Base-by-base conservation (phyloP, 1,140 invertebrate genomes). In the Apolygus lucorum region DNA sequence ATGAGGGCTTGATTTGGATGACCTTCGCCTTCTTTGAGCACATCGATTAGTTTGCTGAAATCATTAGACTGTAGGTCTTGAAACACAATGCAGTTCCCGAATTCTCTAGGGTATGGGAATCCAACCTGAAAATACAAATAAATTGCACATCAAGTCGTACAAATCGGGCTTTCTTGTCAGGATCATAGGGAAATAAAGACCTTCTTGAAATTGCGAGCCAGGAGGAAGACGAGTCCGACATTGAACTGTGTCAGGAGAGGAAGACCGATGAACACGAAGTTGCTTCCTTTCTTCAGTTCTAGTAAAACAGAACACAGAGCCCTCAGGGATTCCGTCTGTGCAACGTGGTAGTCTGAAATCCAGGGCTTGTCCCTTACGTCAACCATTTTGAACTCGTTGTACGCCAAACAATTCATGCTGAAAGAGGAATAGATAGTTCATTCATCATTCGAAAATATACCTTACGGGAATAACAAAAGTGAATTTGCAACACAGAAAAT, bases 191-290 rank as follows among this genome's bases (percentile, higher is more conserved):
- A 17, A 59, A 59, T 22, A 21, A 72, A 73, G 0, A 81, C 65
- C n/a, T 66, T 71, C 4, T 78, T 63, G 74, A 82, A 82, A 2
- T 73, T 70, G 66, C 75, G 75, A 24, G 74, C 71, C 1, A 82
- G 52, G 14, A 81, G 67, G 72, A 76, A 78, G 1, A 81, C 67
- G 24, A 82, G 69, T 17, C 79, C 79, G 29, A 81, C 73, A 71
- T 77, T 80, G 28, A 82, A 77, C 49, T 80, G 78, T 21, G 76
- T 78, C 8, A 82, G 59, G 22, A 82, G 75, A 63, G 76, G 75
- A 64, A 79, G 81, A 26, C 79, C 79, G 68, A 77, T 68, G 27
- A 82, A 70, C 65, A 79, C 17, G 17, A 82, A 72, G 62, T 66
- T 67, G n/a, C 63, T 34, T 14, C 29, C 17, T 17, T 2, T 27